A percentile compares a stretch with the other conserved stretches of the same genome.
Evolutionary conservation across 2,113 vertebrate species (phyloP).

Genomic region (Cyprinodon variegatus): DNA sequence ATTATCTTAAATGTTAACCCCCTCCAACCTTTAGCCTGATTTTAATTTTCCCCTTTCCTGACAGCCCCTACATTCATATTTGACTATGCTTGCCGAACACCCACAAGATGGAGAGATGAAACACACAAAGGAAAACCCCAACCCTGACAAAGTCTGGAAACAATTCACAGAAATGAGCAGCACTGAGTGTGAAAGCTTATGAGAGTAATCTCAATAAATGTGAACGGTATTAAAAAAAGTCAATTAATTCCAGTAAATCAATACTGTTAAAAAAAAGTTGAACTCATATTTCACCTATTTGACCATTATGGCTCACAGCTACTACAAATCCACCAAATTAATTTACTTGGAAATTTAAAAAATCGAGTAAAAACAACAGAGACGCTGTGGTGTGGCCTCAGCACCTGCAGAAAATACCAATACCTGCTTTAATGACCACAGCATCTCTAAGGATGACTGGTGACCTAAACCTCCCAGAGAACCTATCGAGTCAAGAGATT

Average conservation of each 20-base stretch:
- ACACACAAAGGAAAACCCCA: conserved; percentile 30
- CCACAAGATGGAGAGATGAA: conserved; percentile 27
- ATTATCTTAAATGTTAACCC: conserved; percentile 10
- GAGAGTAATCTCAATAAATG: background rate
- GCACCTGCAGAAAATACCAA: too few species aligned
- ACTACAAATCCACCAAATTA: too few species aligned
- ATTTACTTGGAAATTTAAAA: too few species aligned
- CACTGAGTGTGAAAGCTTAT: conserved; percentile 23
- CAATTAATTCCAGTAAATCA: background rate
- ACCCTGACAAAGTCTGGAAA: conserved; percentile 11
- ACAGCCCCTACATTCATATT: conserved; percentile 60
- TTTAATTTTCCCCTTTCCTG: conserved; percentile 19
- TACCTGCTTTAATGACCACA: background rate
- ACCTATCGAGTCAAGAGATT: background rate
- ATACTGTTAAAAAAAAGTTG: background rate
- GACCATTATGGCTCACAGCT: background rate
- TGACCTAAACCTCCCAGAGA: background rate
- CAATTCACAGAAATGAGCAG: conserved; percentile 1
- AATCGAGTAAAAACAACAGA: too few species aligned
- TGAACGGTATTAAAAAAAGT: background rate
- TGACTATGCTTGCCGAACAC: conserved; percentile 51
- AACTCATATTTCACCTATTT: background rate
- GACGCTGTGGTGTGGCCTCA: too few species aligned
- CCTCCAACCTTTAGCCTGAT: conserved; percentile 30
- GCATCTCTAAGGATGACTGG: background rate